Evolutionary conservation across 2,113 vertebrate genomes (phyloP).

Genomic region (Thryonomys swinderianus): DNA sequence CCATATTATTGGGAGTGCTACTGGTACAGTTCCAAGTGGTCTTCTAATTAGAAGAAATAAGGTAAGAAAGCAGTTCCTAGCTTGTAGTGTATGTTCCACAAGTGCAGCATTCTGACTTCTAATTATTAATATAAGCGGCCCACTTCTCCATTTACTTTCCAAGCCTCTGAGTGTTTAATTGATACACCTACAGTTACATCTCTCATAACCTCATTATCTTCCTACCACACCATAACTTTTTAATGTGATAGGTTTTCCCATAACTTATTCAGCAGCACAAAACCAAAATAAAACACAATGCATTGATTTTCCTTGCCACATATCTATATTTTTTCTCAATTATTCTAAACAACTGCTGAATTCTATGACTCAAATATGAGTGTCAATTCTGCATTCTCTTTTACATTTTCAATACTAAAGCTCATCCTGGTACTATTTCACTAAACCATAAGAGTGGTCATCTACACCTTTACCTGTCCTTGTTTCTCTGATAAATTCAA

Average conservation of each 20-base stretch:
- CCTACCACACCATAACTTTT: not conserved
- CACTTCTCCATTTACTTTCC: not conserved
- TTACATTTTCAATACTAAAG: not conserved
- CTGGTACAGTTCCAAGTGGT: not conserved
- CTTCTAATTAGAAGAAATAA: not conserved
- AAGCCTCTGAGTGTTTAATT: not conserved
- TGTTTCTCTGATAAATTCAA: not conserved
- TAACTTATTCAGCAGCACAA: not conserved
- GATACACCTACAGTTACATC: not conserved
- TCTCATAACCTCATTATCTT: not conserved
- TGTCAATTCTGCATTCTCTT: not conserved
- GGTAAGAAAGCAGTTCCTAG: not conserved
- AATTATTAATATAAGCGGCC: not conserved
- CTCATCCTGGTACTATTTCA: not conserved
- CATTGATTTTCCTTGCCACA: not conserved
- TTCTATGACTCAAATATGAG: not conserved
- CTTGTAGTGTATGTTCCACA: not conserved
- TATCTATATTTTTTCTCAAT: not conserved
- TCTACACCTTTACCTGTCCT: not conserved
- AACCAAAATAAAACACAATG: not conserved
- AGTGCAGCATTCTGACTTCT: not conserved
- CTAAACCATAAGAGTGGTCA: not conserved
- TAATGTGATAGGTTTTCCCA: not conserved
- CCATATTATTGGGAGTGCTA: not conserved
- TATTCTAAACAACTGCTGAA: not conserved